These are phyloP conservation scores for Eulemur macaco DNA, from an alignment of 2,113 vertebrate species.

Conservation along the genomic window DNA sequence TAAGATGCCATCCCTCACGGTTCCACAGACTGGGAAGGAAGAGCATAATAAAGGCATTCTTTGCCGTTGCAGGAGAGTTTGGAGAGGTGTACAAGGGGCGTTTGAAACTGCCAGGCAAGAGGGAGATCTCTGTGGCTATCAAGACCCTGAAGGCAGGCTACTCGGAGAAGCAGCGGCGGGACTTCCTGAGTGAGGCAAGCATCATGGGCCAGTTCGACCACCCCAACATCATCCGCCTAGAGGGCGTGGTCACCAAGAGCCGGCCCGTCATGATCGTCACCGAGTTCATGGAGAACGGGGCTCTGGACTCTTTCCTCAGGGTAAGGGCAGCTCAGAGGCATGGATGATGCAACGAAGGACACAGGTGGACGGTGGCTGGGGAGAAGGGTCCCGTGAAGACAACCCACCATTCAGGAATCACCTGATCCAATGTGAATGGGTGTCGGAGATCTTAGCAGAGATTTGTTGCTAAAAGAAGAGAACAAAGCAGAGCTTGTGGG, in stretches of 20 bases:
- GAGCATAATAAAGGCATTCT: not conserved
- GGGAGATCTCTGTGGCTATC: constrained; percentile 98
- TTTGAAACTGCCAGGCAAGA: constrained; percentile 95
- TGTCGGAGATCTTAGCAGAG: not conserved
- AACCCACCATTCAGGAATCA: rapidly evolving
- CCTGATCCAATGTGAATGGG: too few relatives aligned
- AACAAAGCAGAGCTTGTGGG: not conserved
- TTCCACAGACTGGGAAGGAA: not conserved
- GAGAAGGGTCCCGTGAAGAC: rapidly evolving
- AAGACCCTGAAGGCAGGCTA: constrained; percentile 98
- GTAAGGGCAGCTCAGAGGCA: constrained; percentile 81
- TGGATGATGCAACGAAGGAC: too few relatives aligned
- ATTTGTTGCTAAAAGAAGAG: not conserved
- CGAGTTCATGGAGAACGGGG: constrained; percentile 99
- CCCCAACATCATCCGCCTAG: constrained; percentile 97
- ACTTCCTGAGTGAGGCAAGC: constrained; percentile 97
- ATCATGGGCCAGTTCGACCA: constrained; percentile 99
- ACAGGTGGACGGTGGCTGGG: rapidly evolving
- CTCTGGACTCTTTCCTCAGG: constrained; percentile 97
- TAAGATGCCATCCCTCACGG: not conserved
- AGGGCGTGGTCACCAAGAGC: constrained; percentile 98
- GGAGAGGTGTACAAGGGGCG: constrained; percentile 99
- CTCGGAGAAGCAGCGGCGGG: constrained; percentile 96
- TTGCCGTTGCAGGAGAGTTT: constrained; percentile 91
- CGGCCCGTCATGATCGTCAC: constrained; percentile 99